Evolutionary conservation across 1,140 invertebrate species (phyloP), one percentile per base, ranked within the genome.

Genomic region (Caerostris darwini): DNA sequence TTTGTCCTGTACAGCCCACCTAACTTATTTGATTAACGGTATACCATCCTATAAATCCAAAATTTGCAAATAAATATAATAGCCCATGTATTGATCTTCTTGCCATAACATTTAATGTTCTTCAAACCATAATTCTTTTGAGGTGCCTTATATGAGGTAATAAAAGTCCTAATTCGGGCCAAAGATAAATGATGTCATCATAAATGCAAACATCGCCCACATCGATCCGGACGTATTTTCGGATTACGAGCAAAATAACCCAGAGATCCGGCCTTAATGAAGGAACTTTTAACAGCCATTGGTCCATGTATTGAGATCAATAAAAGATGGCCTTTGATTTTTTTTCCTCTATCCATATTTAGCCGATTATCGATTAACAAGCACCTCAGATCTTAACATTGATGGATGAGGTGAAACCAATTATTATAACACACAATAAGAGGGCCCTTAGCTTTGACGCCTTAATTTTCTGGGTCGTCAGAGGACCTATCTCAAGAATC

Each of bases 151-250:
- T 67, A 67, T 12, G 50, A 53, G 71, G 71, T 50, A 77, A 34
- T 53, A 77, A 77, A 34, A 14, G 71, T 77, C 71, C 34, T 50
- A 10, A 77, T 50, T 77, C 34, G 4, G 12, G 34, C 19, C 69
- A 77, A 53, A 53, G 71, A 77, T 77, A 50, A 77, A 77, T 77
- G 71, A 77, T 50, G 10, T 50, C 71, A 77, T 77, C 71, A 7
- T 77, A 5, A 77, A 77, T 77, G 71, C 71, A 77, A 77, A 77
- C 71, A 77, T 77, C 71, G 71, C 71, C 71, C 71, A 53, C 34
- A 77, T 77, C 71, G 71, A 77, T 77, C 8, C 0, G 34, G 34
- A 50, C 53, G 34, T 77, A 77, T 77, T 77, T 77, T 77, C 71
- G 53, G 71, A 77, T 53, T 50, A 77, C 14, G 34, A 10, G 34